Evolutionary conservation across 2,113 vertebrate genomes (phyloP), one percentile per base, ranked within the genome.

Genomic region (Corythornis cristatus): DNA sequence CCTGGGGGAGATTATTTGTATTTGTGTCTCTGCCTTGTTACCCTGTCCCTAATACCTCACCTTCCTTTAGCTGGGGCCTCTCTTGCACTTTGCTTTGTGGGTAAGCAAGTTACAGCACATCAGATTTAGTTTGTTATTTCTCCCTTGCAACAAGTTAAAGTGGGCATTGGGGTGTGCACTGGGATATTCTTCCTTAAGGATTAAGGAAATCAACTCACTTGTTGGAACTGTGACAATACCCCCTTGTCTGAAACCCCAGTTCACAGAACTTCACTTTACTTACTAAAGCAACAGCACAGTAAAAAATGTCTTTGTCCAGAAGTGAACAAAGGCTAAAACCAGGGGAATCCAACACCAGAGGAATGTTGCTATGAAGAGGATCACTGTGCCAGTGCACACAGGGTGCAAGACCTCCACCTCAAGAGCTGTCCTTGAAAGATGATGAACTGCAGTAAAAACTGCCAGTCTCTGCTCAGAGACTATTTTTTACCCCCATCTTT

Each of bases 51-150:
- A 79, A 57, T 8, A 83, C 10, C 18, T 75, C 67, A 72, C 29
- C n/a, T 81, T 60, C 64, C 62, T 78, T 68, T 29, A 45, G 43
- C 43, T 60, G 17, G 43, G 74, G 42, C n/a, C 31, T 72, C 35
- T 61, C 67, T 66, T 56, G 31, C 2, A 1, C 42, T 86, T 79
- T 72, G n/a, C 35, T 83, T 77, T 68, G 42, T 22, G 9, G 26
- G n/a, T 21, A 23, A 82, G 80, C 71, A 66, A 60, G 67, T 46
- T 57, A 29, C 1, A 91, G 88, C 64, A 68, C 61, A 78, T 50
- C 53, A 90, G 89, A 90, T 91, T 89, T 93, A 95, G 92, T 75
- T 93, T 65, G 93, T 95, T 93, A 96, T 94, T 93, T 70, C 79
- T n/a, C 58, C 70, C 56, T 68, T 68, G 83, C 74, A 87, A 88